Percentiles rank a stretch among this genome's conserved stretches.
Evolutionary conservation across 2,888 invertebrate species (phyloP).

Genomic region (Scrobipalpa costella): DNA sequence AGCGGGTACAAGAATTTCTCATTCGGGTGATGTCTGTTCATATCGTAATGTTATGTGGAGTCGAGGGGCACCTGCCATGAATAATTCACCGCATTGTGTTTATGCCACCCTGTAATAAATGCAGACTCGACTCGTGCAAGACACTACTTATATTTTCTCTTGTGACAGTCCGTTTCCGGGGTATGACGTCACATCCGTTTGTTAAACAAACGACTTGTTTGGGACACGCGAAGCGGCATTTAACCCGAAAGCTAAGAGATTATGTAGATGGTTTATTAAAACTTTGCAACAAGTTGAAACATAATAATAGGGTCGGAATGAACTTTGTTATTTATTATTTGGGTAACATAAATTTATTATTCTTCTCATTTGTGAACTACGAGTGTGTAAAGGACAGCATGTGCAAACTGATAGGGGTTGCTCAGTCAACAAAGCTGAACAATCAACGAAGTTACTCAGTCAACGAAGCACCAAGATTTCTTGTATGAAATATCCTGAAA

Average conservation of each 20-base stretch:
- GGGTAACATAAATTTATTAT: too few relatives aligned
- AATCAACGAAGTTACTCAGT: too few relatives aligned
- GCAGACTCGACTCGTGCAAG: conserved; percentile 19
- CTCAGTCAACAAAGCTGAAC: too few relatives aligned
- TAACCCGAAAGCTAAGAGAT: conserved; percentile 7
- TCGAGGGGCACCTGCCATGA: conserved; percentile 38
- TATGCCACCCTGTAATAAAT: conserved; percentile 32
- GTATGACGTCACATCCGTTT: conserved; percentile 18
- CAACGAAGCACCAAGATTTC: too few relatives aligned
- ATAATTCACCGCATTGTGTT: conserved; percentile 50
- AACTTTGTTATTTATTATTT: not conserved
- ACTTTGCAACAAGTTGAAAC: conserved; percentile 7
- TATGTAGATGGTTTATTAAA: conserved; percentile 10
- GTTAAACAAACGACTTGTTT: conserved; percentile 15
- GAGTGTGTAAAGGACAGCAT: too few relatives aligned
- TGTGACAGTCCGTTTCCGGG: conserved; percentile 26
- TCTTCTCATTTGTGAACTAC: too few relatives aligned
- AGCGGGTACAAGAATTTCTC: conserved; percentile 22
- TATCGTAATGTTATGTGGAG: conserved; percentile 23
- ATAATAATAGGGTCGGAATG: not conserved
- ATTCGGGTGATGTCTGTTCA: conserved; percentile 20
- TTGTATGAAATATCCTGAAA: too few relatives aligned
- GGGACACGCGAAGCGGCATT: conserved; percentile 21
- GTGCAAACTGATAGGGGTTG: too few relatives aligned
- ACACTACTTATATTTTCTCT: conserved; percentile 26